Percentiles rank a stretch among this genome's conserved stretches.
Evolutionary conservation across 2,888 invertebrate species (phyloP).

Genomic region (Arrhopalites spinosus): DNA sequence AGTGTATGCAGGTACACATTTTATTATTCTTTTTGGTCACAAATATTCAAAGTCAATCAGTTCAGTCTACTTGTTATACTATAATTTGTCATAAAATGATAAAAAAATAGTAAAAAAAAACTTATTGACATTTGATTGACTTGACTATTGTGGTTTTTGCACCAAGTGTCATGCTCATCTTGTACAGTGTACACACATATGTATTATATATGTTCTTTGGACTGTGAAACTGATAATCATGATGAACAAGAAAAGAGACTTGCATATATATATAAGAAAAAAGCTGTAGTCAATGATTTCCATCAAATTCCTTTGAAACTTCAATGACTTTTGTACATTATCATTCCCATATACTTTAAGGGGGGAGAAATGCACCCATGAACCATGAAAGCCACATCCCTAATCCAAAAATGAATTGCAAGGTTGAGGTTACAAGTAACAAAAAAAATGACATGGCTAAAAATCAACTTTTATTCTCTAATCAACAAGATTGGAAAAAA

Average conservation of each 20-base stretch:
- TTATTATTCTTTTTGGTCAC: too few species aligned
- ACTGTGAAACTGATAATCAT: neutral
- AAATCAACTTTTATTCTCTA: neutral
- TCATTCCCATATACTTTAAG: neutral
- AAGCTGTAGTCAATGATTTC: neutral
- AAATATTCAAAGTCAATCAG: too few species aligned
- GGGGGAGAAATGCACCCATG: neutral
- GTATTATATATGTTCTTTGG: neutral
- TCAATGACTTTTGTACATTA: slow-evolving; percentile 25
- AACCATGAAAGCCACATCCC: slow-evolving; percentile 25
- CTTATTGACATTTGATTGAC: slow-evolving; percentile 11
- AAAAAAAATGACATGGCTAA: slow-evolving; percentile 13
- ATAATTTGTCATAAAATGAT: neutral
- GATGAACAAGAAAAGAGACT: neutral
- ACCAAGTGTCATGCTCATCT: neutral
- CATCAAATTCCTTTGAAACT: neutral
- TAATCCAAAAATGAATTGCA: slow-evolving; percentile 19
- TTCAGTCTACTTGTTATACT: too few species aligned
- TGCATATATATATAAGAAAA: too few species aligned
- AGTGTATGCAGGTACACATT: too few species aligned
- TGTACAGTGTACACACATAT: neutral
- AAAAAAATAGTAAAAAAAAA: neutral
- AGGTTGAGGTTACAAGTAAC: slow-evolving; percentile 30
- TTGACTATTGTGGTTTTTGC: neutral
- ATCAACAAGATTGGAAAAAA: too few species aligned